phyloP scores from a whole-genome alignment of 2,888 invertebrate genomes.

The Diaphora mendica region DNA sequence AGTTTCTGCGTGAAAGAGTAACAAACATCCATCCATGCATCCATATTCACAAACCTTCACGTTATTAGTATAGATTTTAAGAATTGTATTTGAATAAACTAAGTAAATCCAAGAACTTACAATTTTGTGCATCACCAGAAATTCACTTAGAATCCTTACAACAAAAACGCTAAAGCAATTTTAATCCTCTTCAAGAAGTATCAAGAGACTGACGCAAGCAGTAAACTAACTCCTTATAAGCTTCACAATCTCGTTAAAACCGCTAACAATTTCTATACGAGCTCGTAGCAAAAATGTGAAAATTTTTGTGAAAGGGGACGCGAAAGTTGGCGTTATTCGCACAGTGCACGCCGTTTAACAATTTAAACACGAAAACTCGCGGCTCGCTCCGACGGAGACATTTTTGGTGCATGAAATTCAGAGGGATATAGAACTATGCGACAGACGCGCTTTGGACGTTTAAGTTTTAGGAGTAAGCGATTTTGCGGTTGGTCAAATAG shows the following conservation, averaged over 20 bases:
- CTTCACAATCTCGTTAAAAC: constrained; percentile 49
- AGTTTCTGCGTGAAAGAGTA: too few relatives aligned
- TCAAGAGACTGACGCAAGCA: constrained; percentile 22
- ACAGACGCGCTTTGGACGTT: constrained; percentile 18
- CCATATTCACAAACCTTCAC: too few relatives aligned
- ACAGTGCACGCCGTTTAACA: constrained; percentile 66
- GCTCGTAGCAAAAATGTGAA: constrained; percentile 43
- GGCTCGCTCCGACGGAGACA: constrained; percentile 60
- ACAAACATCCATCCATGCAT: too few relatives aligned
- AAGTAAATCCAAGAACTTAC: not conserved
- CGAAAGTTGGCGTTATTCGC: constrained; percentile 50
- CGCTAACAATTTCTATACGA: constrained; percentile 43
- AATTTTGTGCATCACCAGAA: not conserved
- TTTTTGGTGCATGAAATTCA: constrained; percentile 78
- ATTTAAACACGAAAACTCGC: constrained; percentile 75
- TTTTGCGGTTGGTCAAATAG: constrained; percentile 16
- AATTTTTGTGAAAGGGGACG: constrained; percentile 38
- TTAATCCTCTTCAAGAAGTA: constrained; percentile 8
- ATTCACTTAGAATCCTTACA: not conserved
- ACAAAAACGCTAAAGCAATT: not conserved
- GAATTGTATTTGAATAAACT: too few relatives aligned
- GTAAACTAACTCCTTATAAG: constrained; percentile 37
- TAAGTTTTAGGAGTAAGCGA: constrained; percentile 30
- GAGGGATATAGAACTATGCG: constrained; percentile 44
- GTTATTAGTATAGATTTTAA: too few relatives aligned